These are phyloP conservation scores for Achatina immaculata DNA, from an alignment of 1,140 invertebrate species.

Conservation along the genomic window DNA sequence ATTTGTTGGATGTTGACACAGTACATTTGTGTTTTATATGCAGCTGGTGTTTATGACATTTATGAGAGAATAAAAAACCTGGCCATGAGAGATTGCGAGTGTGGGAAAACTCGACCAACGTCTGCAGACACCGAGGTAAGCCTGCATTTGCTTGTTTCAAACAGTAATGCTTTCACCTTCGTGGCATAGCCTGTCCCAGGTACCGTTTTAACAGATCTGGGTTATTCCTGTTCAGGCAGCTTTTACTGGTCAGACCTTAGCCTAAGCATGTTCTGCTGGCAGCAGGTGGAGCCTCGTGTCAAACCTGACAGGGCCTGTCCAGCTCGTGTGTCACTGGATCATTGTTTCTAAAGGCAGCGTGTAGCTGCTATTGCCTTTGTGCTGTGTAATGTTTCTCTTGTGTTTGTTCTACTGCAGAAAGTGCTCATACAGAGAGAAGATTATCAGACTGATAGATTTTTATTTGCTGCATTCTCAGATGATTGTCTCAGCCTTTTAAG, in stretches of 20 bases:
- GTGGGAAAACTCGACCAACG: conserved; percentile 25
- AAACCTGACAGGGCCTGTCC: background rate
- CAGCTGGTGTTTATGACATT: conserved; percentile 24
- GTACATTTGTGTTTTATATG: no score
- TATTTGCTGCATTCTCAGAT: no score
- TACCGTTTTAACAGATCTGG: background rate
- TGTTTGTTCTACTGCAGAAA: no score
- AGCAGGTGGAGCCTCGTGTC: no score
- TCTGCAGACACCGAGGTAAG: conserved; percentile 23
- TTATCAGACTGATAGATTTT: no score
- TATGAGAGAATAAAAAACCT: conserved; percentile 33
- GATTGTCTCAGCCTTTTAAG: no score
- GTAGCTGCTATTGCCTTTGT: no score
- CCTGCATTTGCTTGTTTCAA: background rate
- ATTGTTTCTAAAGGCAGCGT: no score
- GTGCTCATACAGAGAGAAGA: no score
- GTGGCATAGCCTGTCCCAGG: background rate
- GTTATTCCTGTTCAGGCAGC: background rate
- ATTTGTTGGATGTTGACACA: no score
- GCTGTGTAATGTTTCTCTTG: no score
- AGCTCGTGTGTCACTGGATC: background rate
- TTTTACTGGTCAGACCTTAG: background rate
- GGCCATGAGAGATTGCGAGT: conserved; percentile 38
- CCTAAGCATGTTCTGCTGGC: no score
- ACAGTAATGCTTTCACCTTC: background rate